Percentiles rank a stretch among this genome's conserved stretches.
Conservation (phyloP, 2,113 vertebrate genomes). For the Alouatta palliata region DNA sequence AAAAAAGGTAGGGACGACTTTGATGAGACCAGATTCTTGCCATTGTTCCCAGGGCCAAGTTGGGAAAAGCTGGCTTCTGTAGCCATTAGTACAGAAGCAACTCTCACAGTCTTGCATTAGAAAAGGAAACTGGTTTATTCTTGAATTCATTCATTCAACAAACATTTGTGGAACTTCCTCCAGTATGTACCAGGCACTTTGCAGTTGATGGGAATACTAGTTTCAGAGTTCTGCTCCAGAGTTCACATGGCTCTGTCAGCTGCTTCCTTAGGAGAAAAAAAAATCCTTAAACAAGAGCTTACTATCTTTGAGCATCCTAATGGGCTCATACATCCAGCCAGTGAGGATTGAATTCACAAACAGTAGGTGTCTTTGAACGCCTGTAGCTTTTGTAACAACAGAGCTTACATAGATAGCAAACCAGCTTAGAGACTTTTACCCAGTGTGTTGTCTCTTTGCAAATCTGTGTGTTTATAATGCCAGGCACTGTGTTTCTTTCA, state of each 20-base stretch:
- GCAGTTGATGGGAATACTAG: slow-evolving; percentile 47
- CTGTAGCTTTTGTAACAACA: slow-evolving; percentile 54
- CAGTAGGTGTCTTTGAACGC: slow-evolving; percentile 65
- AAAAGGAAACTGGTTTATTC: slow-evolving; percentile 50
- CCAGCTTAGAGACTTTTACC: slow-evolving; percentile 16
- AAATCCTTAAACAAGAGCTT: slow-evolving; percentile 63
- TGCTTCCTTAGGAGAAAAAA: slow-evolving; percentile 40
- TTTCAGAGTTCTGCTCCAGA: slow-evolving; percentile 33
- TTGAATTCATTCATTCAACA: slow-evolving; percentile 18
- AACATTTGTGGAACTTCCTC: slow-evolving; percentile 41
- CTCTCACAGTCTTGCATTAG: background rate
- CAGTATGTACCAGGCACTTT: slow-evolving; percentile 60
- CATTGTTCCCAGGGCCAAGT: background rate
- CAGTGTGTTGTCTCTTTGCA: slow-evolving; percentile 31
- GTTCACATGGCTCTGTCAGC: slow-evolving; percentile 63
- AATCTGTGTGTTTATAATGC: background rate
- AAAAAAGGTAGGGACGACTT: background rate
- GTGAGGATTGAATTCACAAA: slow-evolving; percentile 48
- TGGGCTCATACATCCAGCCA: slow-evolving; percentile 25
- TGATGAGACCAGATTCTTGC: slow-evolving; percentile 4
- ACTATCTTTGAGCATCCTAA: slow-evolving; percentile 41
- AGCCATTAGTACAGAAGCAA: background rate
- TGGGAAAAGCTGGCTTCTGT: background rate
- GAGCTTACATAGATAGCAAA: slow-evolving; percentile 1
- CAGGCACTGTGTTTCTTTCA: slow-evolving; percentile 7